phyloP scores from a whole-genome alignment of 2,888 invertebrate genomes.

The Dryadula phaetusa region DNA sequence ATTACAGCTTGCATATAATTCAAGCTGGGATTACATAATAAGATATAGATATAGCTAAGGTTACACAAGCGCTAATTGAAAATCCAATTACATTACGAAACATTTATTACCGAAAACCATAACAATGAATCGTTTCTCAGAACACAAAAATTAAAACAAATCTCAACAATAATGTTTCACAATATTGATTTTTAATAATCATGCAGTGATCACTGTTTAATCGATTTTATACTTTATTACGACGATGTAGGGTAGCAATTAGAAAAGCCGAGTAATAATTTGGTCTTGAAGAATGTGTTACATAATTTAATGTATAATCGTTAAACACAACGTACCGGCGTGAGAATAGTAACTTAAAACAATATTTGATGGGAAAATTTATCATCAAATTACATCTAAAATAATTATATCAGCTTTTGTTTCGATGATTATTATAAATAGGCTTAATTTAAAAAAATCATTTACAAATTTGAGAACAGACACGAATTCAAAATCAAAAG shows the following conservation, averaged over 20 bases:
- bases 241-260: constrained; percentile 24
- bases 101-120: constrained; percentile 43
- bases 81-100: constrained; percentile 31
- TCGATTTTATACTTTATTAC: constrained; percentile 30
- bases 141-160: constrained; percentile 45
- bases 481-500: background rate
- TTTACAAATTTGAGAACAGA: too few relatives aligned
- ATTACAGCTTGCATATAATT: background rate
- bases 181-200: constrained; percentile 40
- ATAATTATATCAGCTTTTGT: too few relatives aligned
- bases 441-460: too few relatives aligned
- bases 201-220: constrained; percentile 20
- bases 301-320: constrained; percentile 38
- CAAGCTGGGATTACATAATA: background rate
- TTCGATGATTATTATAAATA: too few relatives aligned
- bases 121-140: constrained; percentile 44
- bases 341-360: constrained; percentile 29
- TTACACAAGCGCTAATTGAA: constrained; percentile 21
- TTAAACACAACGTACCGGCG: constrained; percentile 12
- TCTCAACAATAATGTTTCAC: constrained; percentile 45
- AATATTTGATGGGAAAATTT: background rate
- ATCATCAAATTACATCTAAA: background rate
- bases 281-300: constrained; percentile 39
- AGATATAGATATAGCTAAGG: background rate
- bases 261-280: constrained; percentile 32